Conservation (phyloP, 2,888 invertebrate genomes). For the Melieria picta region DNA sequence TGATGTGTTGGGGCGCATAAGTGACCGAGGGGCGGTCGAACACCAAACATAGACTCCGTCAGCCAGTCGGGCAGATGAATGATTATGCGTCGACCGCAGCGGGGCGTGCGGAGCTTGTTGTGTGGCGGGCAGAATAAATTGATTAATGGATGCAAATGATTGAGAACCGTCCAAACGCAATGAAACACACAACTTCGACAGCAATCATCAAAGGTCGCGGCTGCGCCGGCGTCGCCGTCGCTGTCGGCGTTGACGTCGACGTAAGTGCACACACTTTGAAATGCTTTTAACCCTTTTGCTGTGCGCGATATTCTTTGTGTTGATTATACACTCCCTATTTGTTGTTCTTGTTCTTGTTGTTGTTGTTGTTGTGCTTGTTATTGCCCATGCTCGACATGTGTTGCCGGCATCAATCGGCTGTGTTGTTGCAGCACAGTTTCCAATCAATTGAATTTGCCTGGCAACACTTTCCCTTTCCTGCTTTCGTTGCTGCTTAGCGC, state of each 20-base stretch:
- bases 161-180: conserved; percentile 51
- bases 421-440: conserved; percentile 41
- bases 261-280: not conserved
- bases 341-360: conserved; percentile 8
- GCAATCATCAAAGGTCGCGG: not conserved
- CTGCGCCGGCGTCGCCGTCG: conserved; percentile 17
- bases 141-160: conserved; percentile 66
- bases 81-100: not conserved
- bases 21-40: conserved; percentile 41
- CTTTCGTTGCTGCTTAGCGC: conserved; percentile 3
- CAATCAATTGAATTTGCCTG: conserved; percentile 57
- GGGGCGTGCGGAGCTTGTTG: not conserved
- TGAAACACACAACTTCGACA: conserved; percentile 38
- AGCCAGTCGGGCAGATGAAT: not conserved
- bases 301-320: not conserved
- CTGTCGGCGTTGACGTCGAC: not conserved
- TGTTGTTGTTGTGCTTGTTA: conserved; percentile 11
- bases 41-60: too few species aligned
- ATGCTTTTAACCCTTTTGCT: not conserved
- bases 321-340: conserved; percentile 10
- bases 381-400: conserved; percentile 15
- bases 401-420: conserved; percentile 11
- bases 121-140: conserved; percentile 52
- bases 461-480: conserved; percentile 23
- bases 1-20: conserved; percentile 35